Evolutionary conservation across 2,888 invertebrate genomes (phyloP).

Genomic region (Lissonota sp.): DNA sequence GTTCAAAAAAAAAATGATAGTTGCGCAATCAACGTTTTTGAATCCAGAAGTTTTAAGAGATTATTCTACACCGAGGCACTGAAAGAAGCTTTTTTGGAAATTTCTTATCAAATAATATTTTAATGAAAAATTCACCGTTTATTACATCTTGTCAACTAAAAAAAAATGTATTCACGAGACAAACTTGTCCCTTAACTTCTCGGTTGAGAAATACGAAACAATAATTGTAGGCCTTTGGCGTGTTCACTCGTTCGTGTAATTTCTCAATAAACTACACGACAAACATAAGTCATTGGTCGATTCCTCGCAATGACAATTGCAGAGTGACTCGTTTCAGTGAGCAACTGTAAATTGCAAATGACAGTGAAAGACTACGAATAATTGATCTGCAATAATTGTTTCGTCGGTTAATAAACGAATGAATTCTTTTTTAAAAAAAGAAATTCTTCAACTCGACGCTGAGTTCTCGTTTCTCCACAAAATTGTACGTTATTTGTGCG

Average conservation of each 20-base stretch:
- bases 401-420: background rate
- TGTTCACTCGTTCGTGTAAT: background rate
- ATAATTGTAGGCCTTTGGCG: conserved; percentile 20
- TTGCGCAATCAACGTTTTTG: conserved; percentile 2
- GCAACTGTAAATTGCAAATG: conserved; percentile 17
- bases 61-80: no score
- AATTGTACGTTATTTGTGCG: background rate
- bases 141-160: no score
- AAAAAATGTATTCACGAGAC: background rate
- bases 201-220: conserved; percentile 25
- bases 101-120: no score
- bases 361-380: conserved; percentile 24
- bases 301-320: background rate
- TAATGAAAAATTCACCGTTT: no score
- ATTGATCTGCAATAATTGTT: conserved; percentile 26
- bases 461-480: background rate
- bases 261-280: conserved; percentile 3
- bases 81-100: no score
- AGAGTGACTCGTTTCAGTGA: conserved; percentile 31
- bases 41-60: no score
- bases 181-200: background rate
- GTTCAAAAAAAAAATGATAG: background rate
- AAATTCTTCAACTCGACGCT: conserved; percentile 12
- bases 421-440: background rate
- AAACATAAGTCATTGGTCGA: background rate